phyloP scores from a whole-genome alignment of 2,797 vertebrate species.

The Tadarida brasiliensis region DNA sequence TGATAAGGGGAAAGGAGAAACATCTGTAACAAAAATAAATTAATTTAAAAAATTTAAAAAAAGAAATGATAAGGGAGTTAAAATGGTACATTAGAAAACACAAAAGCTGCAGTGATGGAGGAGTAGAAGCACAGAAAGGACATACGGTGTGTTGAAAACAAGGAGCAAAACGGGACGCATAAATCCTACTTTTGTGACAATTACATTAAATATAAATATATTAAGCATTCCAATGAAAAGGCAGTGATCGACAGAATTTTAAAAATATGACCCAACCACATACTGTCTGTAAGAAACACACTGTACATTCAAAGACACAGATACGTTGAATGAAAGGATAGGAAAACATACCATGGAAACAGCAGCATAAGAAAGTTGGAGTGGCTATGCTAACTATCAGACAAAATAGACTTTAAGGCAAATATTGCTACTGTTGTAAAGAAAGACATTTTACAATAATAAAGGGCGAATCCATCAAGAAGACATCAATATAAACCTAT shows the following conservation, averaged over 20 bases:
- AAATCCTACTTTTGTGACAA: background rate
- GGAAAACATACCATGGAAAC: background rate
- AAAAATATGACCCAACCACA: background rate
- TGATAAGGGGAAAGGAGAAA: too few relatives aligned
- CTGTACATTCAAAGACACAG: background rate
- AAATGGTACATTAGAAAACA: background rate
- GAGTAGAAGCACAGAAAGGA: background rate
- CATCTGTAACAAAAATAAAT: too few relatives aligned
- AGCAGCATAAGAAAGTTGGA: conserved; percentile 15
- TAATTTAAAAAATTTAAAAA: background rate
- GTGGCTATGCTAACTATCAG: background rate
- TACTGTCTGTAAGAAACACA: background rate
- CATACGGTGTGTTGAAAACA: background rate
- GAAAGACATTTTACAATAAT: background rate
- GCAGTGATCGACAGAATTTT: background rate
- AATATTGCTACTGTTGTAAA: background rate
- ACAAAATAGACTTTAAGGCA: conserved; percentile 4
- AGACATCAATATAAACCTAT: background rate
- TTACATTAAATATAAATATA: background rate
- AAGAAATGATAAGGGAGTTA: background rate
- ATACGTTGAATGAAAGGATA: background rate
- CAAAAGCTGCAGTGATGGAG: background rate
- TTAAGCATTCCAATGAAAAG: background rate
- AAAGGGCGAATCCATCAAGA: background rate
- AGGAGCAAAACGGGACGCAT: background rate